Base-by-base conservation (phyloP, 2,113 vertebrate genomes). In the Eupsittula cactorum region DNA sequence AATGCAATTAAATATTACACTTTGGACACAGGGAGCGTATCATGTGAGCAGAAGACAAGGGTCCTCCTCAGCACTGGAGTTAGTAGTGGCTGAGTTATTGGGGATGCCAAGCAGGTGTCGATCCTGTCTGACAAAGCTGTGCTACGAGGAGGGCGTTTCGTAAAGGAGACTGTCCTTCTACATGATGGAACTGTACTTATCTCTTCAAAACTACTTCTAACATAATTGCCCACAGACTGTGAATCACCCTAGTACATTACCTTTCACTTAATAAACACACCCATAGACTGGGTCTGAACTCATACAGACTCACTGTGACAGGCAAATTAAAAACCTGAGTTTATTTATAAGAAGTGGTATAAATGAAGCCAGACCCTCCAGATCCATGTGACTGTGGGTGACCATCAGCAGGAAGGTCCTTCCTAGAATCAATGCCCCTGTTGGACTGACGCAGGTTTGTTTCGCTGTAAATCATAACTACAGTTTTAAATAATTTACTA, bases 1-100 rank as follows among this genome's bases (percentile, higher is more conserved):
- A 98, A 98, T 98, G 98, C 98, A 98, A 98, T 98, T 98, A 98
- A 98, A 98, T 98, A 97, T 97, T 98, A 98, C 96, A 98, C 98
- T 98, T 97, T 97, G 97, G 97, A 97, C 95, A 97, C 63, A 94
- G 96, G 81, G 92, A 76, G 94, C 65, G 37, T 92, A 94, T 86
- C 95, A 35, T 87, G 95, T 79, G 96, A 96, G 92, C 49, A 88
- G 93, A 78, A 96, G 92, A 95, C 95, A 93, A 95, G 96, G 93
- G 97, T 70, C 86, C 82, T 94, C 91, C 86, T 95, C 78, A 94
- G 90, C 92, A 85, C 88, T 24, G 44, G 33, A 16, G 82, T 87
- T 83, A 90, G 46, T 2, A 90, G 87, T 53, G 90, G 75, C 87
- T 65, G 67, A 93, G 89, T 24, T 83, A 88, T 31, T 6, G 0